phyloP scores from a whole-genome alignment of 2,797 vertebrate species.

The Acanthis flammea region DNA sequence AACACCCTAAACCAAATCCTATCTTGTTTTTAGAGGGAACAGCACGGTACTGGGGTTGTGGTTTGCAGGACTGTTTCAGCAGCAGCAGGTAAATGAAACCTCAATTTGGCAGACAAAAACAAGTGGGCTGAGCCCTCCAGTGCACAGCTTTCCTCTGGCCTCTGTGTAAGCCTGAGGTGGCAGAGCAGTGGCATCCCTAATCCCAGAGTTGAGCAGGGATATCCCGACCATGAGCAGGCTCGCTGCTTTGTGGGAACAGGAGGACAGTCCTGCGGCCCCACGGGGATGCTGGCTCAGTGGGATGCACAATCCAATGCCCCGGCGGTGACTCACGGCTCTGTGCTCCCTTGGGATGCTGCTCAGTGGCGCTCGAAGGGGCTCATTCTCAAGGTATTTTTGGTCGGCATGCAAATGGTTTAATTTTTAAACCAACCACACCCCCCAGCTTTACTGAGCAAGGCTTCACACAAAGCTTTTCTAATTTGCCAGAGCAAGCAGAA shows the following conservation, averaged over 20 bases:
- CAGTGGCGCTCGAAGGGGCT: background rate
- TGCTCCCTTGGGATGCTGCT: background rate
- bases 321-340: background rate
- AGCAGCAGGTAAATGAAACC: background rate
- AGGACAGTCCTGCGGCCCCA: background rate
- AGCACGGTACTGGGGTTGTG: accelerated
- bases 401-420: background rate
- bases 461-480: background rate
- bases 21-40: background rate
- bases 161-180: accelerated
- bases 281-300: accelerated
- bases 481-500: background rate
- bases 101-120: no score
- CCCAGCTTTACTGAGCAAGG: background rate
- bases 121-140: accelerated
- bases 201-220: accelerated
- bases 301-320: background rate
- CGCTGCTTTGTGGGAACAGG: accelerated
- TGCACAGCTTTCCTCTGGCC: no score
- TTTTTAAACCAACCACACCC: background rate
- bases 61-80: background rate
- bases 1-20: background rate
- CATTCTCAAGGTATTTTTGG: background rate
- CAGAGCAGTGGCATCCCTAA: accelerated
- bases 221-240: background rate